Evolutionary conservation across 2,113 vertebrate species (phyloP), one percentile per base, ranked within the genome.

Genomic region (Scortum barcoo): DNA sequence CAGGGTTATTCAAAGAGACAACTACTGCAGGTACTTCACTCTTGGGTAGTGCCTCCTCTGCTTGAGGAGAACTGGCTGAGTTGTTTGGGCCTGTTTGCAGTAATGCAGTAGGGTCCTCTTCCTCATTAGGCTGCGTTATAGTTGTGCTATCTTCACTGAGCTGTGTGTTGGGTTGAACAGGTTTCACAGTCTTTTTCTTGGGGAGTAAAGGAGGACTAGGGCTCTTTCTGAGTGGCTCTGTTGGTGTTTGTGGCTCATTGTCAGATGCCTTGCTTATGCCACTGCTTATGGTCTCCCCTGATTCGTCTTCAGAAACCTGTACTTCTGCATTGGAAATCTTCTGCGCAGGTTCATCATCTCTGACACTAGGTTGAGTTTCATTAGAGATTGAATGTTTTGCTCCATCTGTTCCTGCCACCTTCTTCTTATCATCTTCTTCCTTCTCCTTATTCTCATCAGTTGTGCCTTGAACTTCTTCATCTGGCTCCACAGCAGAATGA

Each of bases 161-260:
- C 40, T 62, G 56, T 13, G 3, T 26, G 44, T 80, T 66, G 14
- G 72, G 3, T 38, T 76, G 28, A 26, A 1, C 46, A 51, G 28
- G 19, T 56, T 83, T 86, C 5, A 86, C 33, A 2, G 78, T 72
- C 36, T 85, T 91, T 78, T 92, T 92, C 72, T 92, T 92, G 53
- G 76, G 60, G 44, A 51, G 58, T 30, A 76, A 40, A 63, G 62
- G 87, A 38, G 91, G 90, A n/a, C 58, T 75, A 8, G 60, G 26
- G 36, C 54, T 82, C 76, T 90, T 92, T 75, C 78, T 86, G 48
- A 69, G 28, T 36, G 50, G 30, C 73, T 92, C 87, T 44, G 74
- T 38, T 7, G 44, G 90, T 61, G 91, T 93, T 77, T 76, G 54
- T 33, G 58, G 60, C 44, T 95, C 92, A 62, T 40, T 3, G 4